Conservation (phyloP, 2,113 vertebrate genomes). For the Notarius quadriscutis region DNA sequence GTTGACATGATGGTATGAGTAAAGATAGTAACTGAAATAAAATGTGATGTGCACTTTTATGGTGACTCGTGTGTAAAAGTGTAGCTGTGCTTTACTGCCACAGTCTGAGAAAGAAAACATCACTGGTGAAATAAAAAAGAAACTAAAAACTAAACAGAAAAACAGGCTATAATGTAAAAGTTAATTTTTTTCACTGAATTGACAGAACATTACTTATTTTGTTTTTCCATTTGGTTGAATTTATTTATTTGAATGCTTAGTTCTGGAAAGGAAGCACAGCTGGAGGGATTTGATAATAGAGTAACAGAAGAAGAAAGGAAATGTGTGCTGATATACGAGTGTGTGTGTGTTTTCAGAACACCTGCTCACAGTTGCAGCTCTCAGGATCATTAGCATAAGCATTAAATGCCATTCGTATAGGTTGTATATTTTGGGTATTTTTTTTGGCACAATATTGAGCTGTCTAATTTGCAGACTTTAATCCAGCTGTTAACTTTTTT, state of each 20-base stretch:
- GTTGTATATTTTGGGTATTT: not conserved
- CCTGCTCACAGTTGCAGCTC: slow-evolving; percentile 11
- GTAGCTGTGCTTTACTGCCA: not conserved
- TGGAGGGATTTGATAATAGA: not conserved
- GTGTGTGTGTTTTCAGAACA: slow-evolving; percentile 3
- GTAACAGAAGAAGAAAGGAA: not conserved
- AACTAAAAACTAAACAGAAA: not conserved
- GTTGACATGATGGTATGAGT: not conserved
- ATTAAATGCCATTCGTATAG: not conserved
- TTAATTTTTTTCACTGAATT: too few relatives aligned
- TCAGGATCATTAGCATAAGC: not conserved
- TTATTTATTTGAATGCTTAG: not conserved
- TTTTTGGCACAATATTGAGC: not conserved
- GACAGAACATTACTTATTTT: not conserved
- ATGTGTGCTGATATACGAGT: not conserved
- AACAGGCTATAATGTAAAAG: not conserved
- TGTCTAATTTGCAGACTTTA: not conserved
- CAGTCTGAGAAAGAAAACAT: not conserved
- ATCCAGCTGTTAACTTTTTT: not conserved
- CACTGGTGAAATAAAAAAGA: not conserved
- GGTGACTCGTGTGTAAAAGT: not conserved
- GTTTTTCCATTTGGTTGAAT: not conserved
- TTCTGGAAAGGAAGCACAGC: not conserved
- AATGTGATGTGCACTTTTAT: not conserved
- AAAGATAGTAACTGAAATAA: not conserved